These are phyloP conservation scores for Rosalia funebris DNA, from an alignment of 2,888 invertebrate species.

Conservation along the genomic window DNA sequence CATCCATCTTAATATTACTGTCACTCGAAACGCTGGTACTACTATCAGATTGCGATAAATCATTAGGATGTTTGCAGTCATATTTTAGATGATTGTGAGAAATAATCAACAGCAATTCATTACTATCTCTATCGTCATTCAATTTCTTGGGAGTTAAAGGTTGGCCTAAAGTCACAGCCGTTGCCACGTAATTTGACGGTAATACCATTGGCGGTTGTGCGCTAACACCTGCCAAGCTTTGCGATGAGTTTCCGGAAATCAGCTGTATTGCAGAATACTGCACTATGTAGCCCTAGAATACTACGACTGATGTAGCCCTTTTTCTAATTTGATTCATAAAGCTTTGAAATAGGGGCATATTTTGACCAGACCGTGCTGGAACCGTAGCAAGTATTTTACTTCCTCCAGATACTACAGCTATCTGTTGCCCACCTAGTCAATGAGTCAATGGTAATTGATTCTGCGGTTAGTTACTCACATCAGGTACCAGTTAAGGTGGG, in stretches of 20 bases:
- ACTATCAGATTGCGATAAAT: constrained; percentile 54
- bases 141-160: constrained; percentile 62
- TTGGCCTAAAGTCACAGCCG: constrained; percentile 60
- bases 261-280: constrained; percentile 64
- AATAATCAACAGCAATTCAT: constrained; percentile 60
- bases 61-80: constrained; percentile 27
- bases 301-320: constrained; percentile 68
- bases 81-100: constrained; percentile 59
- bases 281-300: too few species aligned
- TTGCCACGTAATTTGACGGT: constrained; percentile 60
- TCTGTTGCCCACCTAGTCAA: constrained; percentile 74
- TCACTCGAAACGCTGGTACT: constrained; percentile 52
- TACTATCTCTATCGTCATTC: constrained; percentile 58
- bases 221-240: constrained; percentile 60
- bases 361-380: constrained; percentile 68
- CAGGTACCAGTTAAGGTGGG: too few species aligned
- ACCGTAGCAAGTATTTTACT: constrained; percentile 69
- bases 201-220: constrained; percentile 63
- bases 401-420: constrained; percentile 77
- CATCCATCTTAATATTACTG: constrained; percentile 55
- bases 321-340: constrained; percentile 74
- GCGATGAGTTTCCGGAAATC: constrained; percentile 62
- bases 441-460: too few species aligned
- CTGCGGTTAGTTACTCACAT: too few species aligned
- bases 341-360: constrained; percentile 74